Percentiles rank a stretch among this genome's conserved stretches.
These are phyloP conservation scores for Blastobasis adustella DNA, from an alignment of 2,888 invertebrate species.

Conservation along the genomic window DNA sequence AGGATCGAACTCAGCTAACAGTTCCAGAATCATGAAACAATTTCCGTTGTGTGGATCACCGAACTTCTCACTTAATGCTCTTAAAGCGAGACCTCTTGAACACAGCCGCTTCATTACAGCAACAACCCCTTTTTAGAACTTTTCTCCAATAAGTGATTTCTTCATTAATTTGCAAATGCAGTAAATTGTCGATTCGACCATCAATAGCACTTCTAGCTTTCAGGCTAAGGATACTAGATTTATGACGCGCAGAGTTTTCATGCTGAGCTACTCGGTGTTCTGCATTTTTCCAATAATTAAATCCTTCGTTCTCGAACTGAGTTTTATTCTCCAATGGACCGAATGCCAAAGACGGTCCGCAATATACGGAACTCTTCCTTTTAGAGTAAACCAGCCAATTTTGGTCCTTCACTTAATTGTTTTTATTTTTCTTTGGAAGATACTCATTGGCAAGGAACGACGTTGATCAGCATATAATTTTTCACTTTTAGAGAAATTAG, in stretches of 20 bases:
- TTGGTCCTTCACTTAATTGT: constrained; percentile 9
- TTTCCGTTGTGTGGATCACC: constrained; percentile 22
- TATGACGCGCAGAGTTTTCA: constrained; percentile 20
- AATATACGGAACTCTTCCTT: constrained; percentile 9
- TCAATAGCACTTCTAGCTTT: constrained; percentile 9
- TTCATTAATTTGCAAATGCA: constrained; percentile 9
- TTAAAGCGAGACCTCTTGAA: constrained; percentile 11
- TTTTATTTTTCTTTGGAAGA: constrained; percentile 12
- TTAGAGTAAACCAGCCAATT: constrained; percentile 9
- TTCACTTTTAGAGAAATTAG: constrained; percentile 6
- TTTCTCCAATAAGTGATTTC: constrained; percentile 9
- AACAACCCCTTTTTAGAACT: constrained; percentile 9
- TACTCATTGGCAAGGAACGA: constrained; percentile 13
- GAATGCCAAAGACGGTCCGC: constrained; percentile 13
- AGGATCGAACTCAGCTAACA: constrained; percentile 27
- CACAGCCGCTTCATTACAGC: constrained; percentile 4
- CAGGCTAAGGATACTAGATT: constrained; percentile 12
- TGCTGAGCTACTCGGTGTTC: constrained; percentile 12
- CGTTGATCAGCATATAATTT: constrained; percentile 6
- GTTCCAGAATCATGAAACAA: constrained; percentile 23
- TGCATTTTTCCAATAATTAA: constrained; percentile 21
- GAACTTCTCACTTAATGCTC: constrained; percentile 10
- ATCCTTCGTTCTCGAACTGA: constrained; percentile 18
- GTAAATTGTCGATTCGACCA: constrained; percentile 14
- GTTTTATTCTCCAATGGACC: constrained; percentile 13